Evolutionary conservation across 2,113 vertebrate genomes (phyloP).

Genomic region (Passer domesticus): DNA sequence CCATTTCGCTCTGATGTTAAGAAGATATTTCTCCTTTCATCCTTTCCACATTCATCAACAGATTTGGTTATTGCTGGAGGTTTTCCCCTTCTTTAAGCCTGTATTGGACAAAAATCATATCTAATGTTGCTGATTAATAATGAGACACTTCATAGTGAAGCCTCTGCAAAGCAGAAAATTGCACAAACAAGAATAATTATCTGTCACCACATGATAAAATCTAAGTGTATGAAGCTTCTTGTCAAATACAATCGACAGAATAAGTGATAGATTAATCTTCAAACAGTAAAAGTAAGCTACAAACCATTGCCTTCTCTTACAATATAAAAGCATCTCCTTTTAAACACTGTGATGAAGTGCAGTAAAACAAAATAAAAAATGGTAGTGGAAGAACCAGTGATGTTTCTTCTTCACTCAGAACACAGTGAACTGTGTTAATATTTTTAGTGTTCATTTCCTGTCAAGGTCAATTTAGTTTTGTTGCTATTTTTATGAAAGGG

Average conservation of each 20-base stretch:
- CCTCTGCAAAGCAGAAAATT: constrained; percentile 73
- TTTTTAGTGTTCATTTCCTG: neutral
- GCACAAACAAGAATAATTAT: constrained; percentile 76
- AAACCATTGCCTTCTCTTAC: constrained; percentile 72
- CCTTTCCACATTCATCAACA: neutral
- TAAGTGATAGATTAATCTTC: constrained; percentile 81
- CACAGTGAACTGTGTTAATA: neutral
- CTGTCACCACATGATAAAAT: constrained; percentile 77
- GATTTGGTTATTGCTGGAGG: neutral
- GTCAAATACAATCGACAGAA: constrained; percentile 77
- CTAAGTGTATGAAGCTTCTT: constrained; percentile 80
- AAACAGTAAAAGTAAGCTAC: constrained; percentile 71
- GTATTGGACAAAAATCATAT: constrained; percentile 69
- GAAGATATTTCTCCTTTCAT: neutral
- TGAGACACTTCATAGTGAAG: constrained; percentile 65
- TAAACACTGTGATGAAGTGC: constrained; percentile 41
- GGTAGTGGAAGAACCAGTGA: neutral
- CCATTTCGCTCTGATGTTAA: constrained; percentile 9
- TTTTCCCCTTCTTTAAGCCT: neutral
- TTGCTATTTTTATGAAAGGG: neutral
- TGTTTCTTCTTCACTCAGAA: neutral
- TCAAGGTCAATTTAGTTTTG: constrained; percentile 42
- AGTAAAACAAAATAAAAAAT: constrained; percentile 58
- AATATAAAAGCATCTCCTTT: constrained; percentile 70
- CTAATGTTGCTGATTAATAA: constrained; percentile 77